Percentiles rank a stretch among this genome's conserved stretches.
These are phyloP conservation scores for Acronicta aceris DNA, from an alignment of 2,888 invertebrate genomes.

Conservation along the genomic window DNA sequence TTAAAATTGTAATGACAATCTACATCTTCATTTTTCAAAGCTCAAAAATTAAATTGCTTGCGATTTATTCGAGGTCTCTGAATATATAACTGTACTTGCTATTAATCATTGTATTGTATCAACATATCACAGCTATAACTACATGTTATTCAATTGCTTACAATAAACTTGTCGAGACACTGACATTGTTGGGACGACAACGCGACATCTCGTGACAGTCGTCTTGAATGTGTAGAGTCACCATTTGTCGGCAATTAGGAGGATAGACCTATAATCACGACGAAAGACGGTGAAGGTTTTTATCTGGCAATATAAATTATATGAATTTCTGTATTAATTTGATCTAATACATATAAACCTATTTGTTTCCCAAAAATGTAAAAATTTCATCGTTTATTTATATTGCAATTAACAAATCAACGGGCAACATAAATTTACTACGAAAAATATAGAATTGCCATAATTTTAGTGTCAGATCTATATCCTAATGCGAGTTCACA, in stretches of 20 bases:
- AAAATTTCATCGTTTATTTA: too few relatives aligned
- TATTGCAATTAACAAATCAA: too few relatives aligned
- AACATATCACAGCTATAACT: conserved; percentile 34
- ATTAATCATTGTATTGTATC: conserved; percentile 41
- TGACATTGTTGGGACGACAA: conserved; percentile 44
- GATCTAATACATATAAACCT: too few relatives aligned
- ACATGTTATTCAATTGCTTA: conserved; percentile 30
- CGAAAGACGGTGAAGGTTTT: too few relatives aligned
- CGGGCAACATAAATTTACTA: too few relatives aligned
- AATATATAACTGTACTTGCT: conserved; percentile 29
- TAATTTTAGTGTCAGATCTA: conserved; percentile 7
- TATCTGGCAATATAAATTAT: too few relatives aligned
- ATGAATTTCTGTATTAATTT: too few relatives aligned
- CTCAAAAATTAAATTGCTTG: conserved; percentile 15
- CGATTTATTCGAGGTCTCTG: conserved; percentile 31
- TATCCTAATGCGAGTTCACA: conserved; percentile 24
- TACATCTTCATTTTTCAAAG: conserved; percentile 26
- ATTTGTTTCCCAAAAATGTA: too few relatives aligned
- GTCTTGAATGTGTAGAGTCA: conserved; percentile 21
- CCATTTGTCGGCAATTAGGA: conserved; percentile 8
- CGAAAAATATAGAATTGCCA: too few relatives aligned
- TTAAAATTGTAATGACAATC: conserved; percentile 21
- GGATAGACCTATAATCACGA: not conserved
- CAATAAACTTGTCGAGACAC: conserved; percentile 38
- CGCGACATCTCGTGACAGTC: conserved; percentile 37